phyloP scores from a whole-genome alignment of 2,113 vertebrate genomes.

The Nyctereutes procyonoides region DNA sequence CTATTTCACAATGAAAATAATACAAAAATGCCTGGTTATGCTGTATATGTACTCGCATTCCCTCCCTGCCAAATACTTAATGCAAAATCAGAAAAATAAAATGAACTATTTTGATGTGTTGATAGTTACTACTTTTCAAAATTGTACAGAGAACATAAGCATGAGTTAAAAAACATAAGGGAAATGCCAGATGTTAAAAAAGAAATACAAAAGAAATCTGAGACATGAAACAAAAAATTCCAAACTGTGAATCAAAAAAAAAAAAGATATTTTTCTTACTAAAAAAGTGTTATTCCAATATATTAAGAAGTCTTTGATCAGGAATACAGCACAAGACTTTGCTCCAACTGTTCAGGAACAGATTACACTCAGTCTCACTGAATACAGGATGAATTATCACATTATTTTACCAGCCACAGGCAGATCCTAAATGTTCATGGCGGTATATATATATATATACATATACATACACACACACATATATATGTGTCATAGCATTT shows the following conservation, averaged over 20 bases:
- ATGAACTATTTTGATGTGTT: not conserved
- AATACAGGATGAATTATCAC: not conserved
- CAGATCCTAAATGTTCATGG: not conserved
- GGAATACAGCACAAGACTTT: conserved; percentile 50
- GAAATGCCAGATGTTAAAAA: conserved; percentile 78
- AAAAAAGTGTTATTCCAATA: conserved; percentile 82
- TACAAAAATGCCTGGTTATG: not conserved
- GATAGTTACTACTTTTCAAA: conserved; percentile 83
- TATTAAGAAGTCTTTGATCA: conserved; percentile 65
- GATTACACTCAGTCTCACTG: conserved; percentile 53
- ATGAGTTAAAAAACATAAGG: conserved; percentile 81
- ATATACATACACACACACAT: too few relatives aligned
- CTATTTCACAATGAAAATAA: not conserved
- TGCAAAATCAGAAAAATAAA: conserved; percentile 26
- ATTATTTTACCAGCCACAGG: conserved; percentile 39
- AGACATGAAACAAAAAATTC: conserved; percentile 78
- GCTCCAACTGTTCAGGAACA: conserved; percentile 58
- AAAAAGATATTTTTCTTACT: conserved; percentile 77
- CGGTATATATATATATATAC: not conserved
- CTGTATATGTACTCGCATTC: not conserved
- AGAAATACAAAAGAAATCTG: conserved; percentile 83
- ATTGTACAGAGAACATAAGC: conserved; percentile 85
- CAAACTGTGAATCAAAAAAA: conserved; percentile 74
- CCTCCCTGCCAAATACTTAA: not conserved
- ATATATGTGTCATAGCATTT: not conserved